Conservation (phyloP, 2,888 invertebrate species). For the Apotomis capreana region DNA sequence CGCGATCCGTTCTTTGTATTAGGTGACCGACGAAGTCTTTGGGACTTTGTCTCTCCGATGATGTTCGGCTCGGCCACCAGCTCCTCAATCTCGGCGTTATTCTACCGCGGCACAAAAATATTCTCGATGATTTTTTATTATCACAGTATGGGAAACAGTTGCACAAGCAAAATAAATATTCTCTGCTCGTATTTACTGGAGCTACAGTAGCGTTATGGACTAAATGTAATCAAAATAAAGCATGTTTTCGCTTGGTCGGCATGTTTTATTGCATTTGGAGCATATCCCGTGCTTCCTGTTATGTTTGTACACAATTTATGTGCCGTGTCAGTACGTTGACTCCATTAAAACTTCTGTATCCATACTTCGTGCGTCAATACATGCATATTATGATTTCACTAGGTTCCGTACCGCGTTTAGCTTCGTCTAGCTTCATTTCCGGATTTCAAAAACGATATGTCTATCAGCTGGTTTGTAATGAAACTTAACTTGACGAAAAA, state of each 20-base stretch:
- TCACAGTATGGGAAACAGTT: slow-evolving; percentile 36
- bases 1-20: too few relatives aligned
- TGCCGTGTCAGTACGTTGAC: slow-evolving; percentile 11
- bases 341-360: not conserved
- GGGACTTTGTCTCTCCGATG: too few relatives aligned
- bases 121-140: slow-evolving; percentile 35
- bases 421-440: too few relatives aligned
- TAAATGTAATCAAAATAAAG: slow-evolving; percentile 2
- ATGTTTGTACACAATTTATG: slow-evolving; percentile 12
- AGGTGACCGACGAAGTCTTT: too few relatives aligned
- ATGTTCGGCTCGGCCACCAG: too few relatives aligned
- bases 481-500: too few relatives aligned
- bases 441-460: too few relatives aligned
- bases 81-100: not conserved
- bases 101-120: not conserved
- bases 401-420: too few relatives aligned
- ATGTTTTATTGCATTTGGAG: slow-evolving; percentile 36
- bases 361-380: too few relatives aligned
- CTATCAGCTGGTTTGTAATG: too few relatives aligned
- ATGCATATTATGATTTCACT: too few relatives aligned
- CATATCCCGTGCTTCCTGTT: slow-evolving; percentile 40
- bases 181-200: slow-evolving; percentile 19
- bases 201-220: not conserved
- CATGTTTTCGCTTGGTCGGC: not conserved
- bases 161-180: slow-evolving; percentile 39